phyloP scores from a whole-genome alignment of 2,113 vertebrate species.

The Ailuropoda melanoleuca region DNA sequence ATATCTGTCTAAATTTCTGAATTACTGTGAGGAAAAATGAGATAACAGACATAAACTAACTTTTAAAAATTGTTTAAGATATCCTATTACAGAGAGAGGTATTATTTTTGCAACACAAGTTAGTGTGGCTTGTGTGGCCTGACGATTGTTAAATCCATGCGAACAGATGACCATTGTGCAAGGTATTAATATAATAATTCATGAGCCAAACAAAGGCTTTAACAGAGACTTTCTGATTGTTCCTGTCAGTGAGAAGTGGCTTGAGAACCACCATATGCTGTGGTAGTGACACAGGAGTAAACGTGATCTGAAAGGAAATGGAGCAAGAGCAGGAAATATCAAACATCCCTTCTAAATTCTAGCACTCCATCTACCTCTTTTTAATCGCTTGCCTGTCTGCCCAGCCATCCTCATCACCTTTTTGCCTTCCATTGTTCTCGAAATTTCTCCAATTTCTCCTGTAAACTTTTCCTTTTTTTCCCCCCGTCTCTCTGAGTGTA shows the following conservation, averaged over 20 bases:
- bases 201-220: neutral
- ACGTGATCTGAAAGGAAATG: neutral
- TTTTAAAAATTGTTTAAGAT: neutral
- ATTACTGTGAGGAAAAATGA: neutral
- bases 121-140: neutral
- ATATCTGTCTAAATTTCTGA: neutral
- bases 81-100: neutral
- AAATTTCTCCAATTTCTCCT: neutral
- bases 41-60: neutral
- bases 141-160: neutral
- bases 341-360: neutral
- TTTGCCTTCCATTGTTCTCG: neutral
- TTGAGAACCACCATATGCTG: neutral
- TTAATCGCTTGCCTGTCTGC: neutral
- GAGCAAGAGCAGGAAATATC: neutral
- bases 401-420: neutral
- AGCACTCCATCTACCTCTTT: neutral
- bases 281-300: neutral
- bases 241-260: neutral
- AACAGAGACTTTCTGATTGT: neutral
- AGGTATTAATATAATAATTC: slow-evolving; percentile 27
- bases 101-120: slow-evolving; percentile 8
- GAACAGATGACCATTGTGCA: neutral
- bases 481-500: neutral
- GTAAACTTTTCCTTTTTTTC: neutral